These are phyloP conservation scores for Drosophila lutescens DNA, from an alignment of 2,888 invertebrate species.

Conservation along the genomic window DNA sequence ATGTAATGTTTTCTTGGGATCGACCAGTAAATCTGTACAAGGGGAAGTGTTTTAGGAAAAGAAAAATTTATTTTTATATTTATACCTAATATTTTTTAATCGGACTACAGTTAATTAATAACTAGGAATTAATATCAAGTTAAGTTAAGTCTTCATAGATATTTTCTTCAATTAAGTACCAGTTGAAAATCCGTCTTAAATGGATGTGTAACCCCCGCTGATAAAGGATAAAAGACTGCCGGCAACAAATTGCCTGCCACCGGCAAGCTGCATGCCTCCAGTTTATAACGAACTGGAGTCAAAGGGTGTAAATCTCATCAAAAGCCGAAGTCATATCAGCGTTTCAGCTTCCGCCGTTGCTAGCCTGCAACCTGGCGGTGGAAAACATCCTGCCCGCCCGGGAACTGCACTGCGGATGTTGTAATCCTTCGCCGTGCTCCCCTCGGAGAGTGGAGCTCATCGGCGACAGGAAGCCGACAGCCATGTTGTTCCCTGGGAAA, in stretches of 20 bases:
- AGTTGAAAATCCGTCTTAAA: slow-evolving; percentile 1
- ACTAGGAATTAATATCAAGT: too few relatives aligned
- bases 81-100: too few relatives aligned
- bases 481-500: slow-evolving; percentile 11
- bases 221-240: slow-evolving; percentile 10
- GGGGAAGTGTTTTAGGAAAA: too few relatives aligned
- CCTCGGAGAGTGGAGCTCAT: not conserved
- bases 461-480: slow-evolving; percentile 46
- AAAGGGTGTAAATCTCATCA: slow-evolving; percentile 65
- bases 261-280: slow-evolving; percentile 25
- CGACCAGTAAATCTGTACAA: too few relatives aligned
- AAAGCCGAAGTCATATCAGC: slow-evolving; percentile 60
- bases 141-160: too few relatives aligned
- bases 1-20: slow-evolving; percentile 18
- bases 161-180: not conserved
- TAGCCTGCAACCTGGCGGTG: slow-evolving; percentile 11
- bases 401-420: slow-evolving; percentile 43
- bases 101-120: too few relatives aligned
- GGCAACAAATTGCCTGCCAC: slow-evolving; percentile 26
- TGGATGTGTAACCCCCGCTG: slow-evolving; percentile 8
- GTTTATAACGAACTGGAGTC: slow-evolving; percentile 49
- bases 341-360: slow-evolving; percentile 49
- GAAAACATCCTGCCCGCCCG: slow-evolving; percentile 36
- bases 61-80: too few relatives aligned
- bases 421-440: slow-evolving; percentile 25